phyloP scores from a whole-genome alignment of 2,797 vertebrate species.

The Rhinella marina region DNA sequence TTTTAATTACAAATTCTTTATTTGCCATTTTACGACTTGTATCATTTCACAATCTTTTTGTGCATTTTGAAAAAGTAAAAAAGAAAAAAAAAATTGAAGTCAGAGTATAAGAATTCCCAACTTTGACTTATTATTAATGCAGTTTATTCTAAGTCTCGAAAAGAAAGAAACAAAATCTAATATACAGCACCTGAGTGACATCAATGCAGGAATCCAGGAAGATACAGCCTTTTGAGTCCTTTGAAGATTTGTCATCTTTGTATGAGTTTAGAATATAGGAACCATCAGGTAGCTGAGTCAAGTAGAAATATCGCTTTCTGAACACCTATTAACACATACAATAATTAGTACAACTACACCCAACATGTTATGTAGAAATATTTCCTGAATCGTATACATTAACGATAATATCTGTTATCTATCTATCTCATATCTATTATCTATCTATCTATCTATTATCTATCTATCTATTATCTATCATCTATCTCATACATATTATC shows the following conservation, averaged over 20 bases:
- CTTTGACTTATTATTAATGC: not conserved
- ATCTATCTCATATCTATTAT: too few species aligned
- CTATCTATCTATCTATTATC: too few species aligned
- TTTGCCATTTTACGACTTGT: too few species aligned
- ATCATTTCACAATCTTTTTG: too few species aligned
- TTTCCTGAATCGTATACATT: too few species aligned
- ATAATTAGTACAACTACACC: not conserved
- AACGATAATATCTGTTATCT: too few species aligned
- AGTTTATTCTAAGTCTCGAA: not conserved
- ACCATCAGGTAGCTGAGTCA: conserved; percentile 95
- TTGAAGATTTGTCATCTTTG: conserved; percentile 97
- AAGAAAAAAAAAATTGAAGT: not conserved
- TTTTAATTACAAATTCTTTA: not conserved
- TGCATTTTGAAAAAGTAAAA: too few species aligned
- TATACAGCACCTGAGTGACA: conserved; percentile 82
- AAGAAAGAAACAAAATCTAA: not conserved
- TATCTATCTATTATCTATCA: too few species aligned
- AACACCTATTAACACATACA: conserved; percentile 81
- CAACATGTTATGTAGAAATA: not conserved
- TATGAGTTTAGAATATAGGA: conserved; percentile 98
- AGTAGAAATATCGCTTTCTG: conserved; percentile 94
- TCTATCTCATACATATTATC: too few species aligned
- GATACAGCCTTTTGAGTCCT: conserved; percentile 97
- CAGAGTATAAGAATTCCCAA: not conserved
- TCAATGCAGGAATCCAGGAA: conserved; percentile 96